These are phyloP conservation scores for Willisornis vidua DNA, from an alignment of 2,113 vertebrate species.

Conservation along the genomic window DNA sequence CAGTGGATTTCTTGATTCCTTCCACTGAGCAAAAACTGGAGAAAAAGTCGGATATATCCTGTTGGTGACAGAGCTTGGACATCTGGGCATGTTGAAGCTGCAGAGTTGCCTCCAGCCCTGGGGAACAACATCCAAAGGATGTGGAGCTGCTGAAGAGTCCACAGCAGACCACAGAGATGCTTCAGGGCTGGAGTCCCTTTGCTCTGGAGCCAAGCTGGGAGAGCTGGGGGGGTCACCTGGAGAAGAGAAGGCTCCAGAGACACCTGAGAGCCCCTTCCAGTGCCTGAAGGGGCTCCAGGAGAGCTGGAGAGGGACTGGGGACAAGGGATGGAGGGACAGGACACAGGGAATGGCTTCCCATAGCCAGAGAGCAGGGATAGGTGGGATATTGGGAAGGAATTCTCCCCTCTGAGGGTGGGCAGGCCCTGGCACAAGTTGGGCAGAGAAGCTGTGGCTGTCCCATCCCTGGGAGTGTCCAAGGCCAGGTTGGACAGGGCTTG, in stretches of 20 bases:
- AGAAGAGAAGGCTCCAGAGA: not conserved
- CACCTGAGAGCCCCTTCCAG: not conserved
- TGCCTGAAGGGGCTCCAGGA: not conserved
- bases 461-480: no score
- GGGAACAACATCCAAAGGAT: not conserved
- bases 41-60: not conserved
- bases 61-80: not conserved
- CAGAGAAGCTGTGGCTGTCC: no score
- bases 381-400: no score
- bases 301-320: not conserved
- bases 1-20: not conserved
- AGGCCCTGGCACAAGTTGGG: no score
- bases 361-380: no score
- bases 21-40: not conserved
- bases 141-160: not conserved
- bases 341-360: not conserved
- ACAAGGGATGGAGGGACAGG: not conserved
- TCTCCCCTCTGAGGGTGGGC: no score
- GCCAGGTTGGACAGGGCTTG: no score
- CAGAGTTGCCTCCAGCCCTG: not conserved
- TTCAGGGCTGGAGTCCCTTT: not conserved
- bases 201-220: not conserved
- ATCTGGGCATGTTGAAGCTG: not conserved
- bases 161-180: accelerated
- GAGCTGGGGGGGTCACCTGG: not conserved